Conservation (phyloP, 2,797 vertebrate species). For the Moxostoma hubbsi region DNA sequence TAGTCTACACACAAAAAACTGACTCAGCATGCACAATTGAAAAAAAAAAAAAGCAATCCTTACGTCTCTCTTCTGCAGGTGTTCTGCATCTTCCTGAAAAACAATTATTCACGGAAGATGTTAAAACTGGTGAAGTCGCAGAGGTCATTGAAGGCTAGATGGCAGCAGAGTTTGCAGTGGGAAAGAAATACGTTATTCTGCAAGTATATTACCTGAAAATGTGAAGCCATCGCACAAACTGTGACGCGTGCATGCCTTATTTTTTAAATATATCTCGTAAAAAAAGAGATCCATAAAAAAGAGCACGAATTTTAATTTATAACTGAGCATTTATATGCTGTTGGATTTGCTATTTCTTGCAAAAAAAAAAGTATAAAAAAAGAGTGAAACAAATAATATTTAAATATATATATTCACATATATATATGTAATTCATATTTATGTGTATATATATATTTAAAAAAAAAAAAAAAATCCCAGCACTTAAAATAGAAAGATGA, state of each 20-base stretch:
- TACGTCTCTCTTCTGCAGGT: conserved; percentile 76
- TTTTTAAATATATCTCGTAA: not conserved
- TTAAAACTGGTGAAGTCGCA: not conserved
- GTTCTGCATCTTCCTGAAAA: conserved; percentile 81
- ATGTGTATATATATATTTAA: not conserved
- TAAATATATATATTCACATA: too few species aligned
- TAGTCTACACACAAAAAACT: too few species aligned
- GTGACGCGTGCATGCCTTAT: not conserved
- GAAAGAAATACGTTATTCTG: conserved; percentile 3
- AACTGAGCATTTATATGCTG: not conserved
- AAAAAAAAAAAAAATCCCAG: too few species aligned
- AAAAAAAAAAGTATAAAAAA: not conserved
- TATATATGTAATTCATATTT: too few species aligned
- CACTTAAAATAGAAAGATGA: not conserved
- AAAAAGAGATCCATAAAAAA: too few species aligned
- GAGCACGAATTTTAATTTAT: not conserved
- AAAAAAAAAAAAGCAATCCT: conserved; percentile 23
- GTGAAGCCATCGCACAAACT: not conserved
- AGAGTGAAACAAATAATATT: too few species aligned
- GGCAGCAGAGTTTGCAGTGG: conserved; percentile 54
- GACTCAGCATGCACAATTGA: not conserved
- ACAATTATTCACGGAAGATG: conserved; percentile 45
- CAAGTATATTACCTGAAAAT: not conserved
- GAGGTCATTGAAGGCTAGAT: conserved; percentile 61
- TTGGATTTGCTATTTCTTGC: too few species aligned